Conservation (phyloP, 1,140 invertebrate species). For the Philopotamus ludificatus region DNA sequence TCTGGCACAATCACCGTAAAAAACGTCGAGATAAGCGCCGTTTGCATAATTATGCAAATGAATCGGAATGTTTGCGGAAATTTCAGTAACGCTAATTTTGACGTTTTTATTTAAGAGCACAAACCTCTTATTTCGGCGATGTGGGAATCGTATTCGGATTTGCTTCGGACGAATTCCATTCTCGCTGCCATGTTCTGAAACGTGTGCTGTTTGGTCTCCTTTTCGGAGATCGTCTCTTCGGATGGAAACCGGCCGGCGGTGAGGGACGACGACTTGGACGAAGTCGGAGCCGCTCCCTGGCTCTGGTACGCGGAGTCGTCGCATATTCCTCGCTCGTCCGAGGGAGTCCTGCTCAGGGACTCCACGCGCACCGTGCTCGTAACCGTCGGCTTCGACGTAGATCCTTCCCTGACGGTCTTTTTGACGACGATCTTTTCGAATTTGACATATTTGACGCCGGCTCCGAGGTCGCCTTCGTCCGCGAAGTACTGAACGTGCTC, state of each 20-base stretch:
- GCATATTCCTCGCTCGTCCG: conserved; percentile 52
- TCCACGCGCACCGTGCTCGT: conserved; percentile 1
- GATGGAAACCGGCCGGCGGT: conserved; percentile 49
- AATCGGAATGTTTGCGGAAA: neutral
- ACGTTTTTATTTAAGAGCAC: too few species aligned
- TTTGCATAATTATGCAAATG: conserved; percentile 32
- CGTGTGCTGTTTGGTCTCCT: conserved; percentile 48
- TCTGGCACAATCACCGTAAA: neutral
- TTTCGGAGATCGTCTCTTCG: conserved; percentile 47
- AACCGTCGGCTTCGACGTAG: conserved; percentile 39
- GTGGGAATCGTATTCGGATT: conserved; percentile 82
- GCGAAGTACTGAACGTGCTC: conserved; percentile 59
- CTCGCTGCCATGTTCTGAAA: conserved; percentile 57
- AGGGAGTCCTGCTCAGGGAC: conserved; percentile 55
- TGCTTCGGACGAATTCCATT: conserved; percentile 67
- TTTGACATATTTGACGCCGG: conserved; percentile 63
- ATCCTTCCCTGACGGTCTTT: conserved; percentile 56
- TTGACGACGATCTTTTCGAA: conserved; percentile 66
- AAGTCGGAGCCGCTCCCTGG: conserved; percentile 50
- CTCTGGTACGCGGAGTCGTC: conserved; percentile 63
- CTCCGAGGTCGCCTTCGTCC: conserved; percentile 63
- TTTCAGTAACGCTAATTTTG: neutral
- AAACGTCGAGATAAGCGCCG: neutral
- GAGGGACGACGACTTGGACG: conserved; percentile 54
- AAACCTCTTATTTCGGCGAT: conserved; percentile 83